Conservation (phyloP, 2,888 invertebrate species). For the Germaria angustata region DNA sequence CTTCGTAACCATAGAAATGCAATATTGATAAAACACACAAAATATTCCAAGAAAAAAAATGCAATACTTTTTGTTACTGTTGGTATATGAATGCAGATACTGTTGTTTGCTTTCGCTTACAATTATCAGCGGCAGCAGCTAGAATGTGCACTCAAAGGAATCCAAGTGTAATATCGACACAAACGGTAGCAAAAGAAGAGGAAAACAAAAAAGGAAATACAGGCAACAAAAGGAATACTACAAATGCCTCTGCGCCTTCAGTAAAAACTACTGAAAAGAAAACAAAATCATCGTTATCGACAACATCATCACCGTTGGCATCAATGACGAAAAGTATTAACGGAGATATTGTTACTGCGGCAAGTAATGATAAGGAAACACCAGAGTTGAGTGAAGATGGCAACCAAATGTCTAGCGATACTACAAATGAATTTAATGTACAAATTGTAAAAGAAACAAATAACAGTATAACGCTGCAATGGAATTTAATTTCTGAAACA, state of each 20-base stretch:
- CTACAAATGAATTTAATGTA: conserved; percentile 71
- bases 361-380: conserved; percentile 47
- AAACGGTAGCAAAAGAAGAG: conserved; percentile 5
- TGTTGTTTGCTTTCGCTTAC: conserved; percentile 28
- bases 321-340: conserved; percentile 18
- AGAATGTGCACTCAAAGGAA: conserved; percentile 38
- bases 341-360: neutral
- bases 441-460: conserved; percentile 73
- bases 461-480: conserved; percentile 74
- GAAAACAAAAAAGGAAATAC: neutral
- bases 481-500: conserved; percentile 72
- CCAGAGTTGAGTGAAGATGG: conserved; percentile 5
- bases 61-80: neutral
- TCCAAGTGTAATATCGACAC: neutral
- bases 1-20: conserved; percentile 50
- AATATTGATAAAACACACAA: conserved; percentile 56
- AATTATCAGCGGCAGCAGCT: conserved; percentile 35
- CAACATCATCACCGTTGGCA: conserved; percentile 17
- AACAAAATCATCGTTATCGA: conserved; percentile 25
- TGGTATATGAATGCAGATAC: neutral
- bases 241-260: too few species aligned
- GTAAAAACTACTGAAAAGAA: neutral
- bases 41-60: conserved; percentile 10
- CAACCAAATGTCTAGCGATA: neutral
- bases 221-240: conserved; percentile 23